Base-by-base conservation (phyloP, 2,797 vertebrate species). In the Argyrosomus regius region DNA sequence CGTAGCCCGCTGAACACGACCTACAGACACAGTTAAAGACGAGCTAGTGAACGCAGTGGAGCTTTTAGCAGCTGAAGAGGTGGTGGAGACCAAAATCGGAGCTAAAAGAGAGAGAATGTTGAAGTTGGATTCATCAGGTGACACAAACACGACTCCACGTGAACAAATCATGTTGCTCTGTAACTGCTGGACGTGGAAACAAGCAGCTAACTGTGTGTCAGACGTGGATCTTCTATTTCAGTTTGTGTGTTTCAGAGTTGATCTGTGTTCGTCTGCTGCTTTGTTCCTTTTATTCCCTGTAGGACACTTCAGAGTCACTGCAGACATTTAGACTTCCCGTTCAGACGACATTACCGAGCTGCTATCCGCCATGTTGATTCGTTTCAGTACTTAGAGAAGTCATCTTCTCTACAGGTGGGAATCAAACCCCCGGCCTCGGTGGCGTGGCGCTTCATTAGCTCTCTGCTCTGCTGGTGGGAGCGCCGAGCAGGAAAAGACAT, bases 381-480 rank as follows among this genome's bases (percentile, higher is more conserved):
- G 11, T 59, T 50, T 68, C 52, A 50, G 45, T 0, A 12, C 58
- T 56, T 12, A 10, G 28, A 63, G 67, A 5, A 66, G 57, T 57
- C 28, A 0, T 62, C 69, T 11, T 59, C 67, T 59, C 53, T 3
- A n/a, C 83, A 80, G 78, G 82, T 87, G 79, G 83, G 81, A 53
- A 3, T 62, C 17, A 3, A 3, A 3, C 78, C 70, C 18, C 56
- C 41, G 14, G 60, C 63, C 72, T 60, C 72, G 10, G 75, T 77
- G 31, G 64, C 4, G 72, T 8, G 75, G n/a, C 0, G 75, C 75
- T 83, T 78, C 88, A 80, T 88, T 72, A 80, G 82, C 72, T 77
- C 74, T 41, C 20, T 10, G 74, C 75, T 69, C 75, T 31, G 22
- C 52, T 26, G 6, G 68, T 85, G 87, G 87, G 89, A 73, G 82